These are phyloP conservation scores for Portevinia maculata DNA, from an alignment of 2,888 invertebrate genomes.

Conservation along the genomic window DNA sequence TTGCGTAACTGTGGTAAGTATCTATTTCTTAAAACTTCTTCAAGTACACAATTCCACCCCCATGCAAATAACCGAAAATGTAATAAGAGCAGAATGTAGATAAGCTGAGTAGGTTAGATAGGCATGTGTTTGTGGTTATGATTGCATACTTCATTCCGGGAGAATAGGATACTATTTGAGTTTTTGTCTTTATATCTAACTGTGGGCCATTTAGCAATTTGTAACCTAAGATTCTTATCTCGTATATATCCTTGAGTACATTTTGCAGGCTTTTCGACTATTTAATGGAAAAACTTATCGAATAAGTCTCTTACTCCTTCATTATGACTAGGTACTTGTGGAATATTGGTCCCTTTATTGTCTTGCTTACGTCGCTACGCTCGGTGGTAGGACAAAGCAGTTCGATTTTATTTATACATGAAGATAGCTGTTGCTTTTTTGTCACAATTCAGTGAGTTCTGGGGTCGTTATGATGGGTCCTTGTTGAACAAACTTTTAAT, in stretches of 20 bases:
- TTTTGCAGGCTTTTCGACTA: slow-evolving; percentile 25
- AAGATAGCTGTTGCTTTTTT: not conserved
- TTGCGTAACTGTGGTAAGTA: not conserved
- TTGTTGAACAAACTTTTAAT: slow-evolving; percentile 37
- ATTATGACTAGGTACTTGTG: not conserved
- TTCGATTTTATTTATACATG: slow-evolving; percentile 39
- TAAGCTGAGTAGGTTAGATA: not conserved
- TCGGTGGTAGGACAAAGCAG: not conserved
- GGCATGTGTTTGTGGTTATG: slow-evolving; percentile 5
- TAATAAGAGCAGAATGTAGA: slow-evolving; percentile 17
- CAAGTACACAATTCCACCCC: not conserved
- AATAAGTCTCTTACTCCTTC: slow-evolving; percentile 6
- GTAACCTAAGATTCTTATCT: slow-evolving; percentile 9
- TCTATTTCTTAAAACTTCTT: not conserved
- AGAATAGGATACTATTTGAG: not conserved
- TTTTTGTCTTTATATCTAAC: not conserved
- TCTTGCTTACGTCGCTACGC: too few species aligned
- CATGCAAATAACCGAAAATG: slow-evolving; percentile 10
- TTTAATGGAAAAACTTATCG: slow-evolving; percentile 46
- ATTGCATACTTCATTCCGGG: not conserved
- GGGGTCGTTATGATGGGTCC: slow-evolving; percentile 31
- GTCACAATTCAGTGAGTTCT: slow-evolving; percentile 1
- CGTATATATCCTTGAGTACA: slow-evolving; percentile 7
- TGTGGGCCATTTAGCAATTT: slow-evolving; percentile 28
- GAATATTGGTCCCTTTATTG: not conserved